A percentile compares a stretch with the other conserved stretches of the same genome.
Evolutionary conservation across 1,140 invertebrate species (phyloP).

Genomic region (Stenopsyche tienmushanensis): DNA sequence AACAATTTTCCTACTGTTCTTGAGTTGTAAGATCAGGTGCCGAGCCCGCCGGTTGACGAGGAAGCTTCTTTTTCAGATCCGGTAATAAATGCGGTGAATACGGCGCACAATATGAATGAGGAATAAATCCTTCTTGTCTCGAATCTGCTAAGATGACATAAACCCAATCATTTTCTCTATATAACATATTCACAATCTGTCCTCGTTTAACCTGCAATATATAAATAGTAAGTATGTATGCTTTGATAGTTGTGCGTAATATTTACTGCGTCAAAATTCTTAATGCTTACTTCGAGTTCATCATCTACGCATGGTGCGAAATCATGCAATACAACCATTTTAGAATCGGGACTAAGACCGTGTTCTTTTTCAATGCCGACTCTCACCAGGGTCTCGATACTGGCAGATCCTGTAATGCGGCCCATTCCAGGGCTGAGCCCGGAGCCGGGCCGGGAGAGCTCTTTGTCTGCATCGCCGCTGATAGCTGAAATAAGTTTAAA

Average conservation of each 20-base stretch:
- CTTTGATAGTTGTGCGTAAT: neutral
- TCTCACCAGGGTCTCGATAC: constrained; percentile 90
- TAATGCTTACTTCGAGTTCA: constrained; percentile 79
- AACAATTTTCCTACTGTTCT: constrained; percentile 49
- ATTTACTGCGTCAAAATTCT: too few relatives aligned
- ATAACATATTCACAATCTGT: constrained; percentile 86
- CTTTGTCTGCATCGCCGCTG: constrained; percentile 71
- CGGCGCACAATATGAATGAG: constrained; percentile 88
- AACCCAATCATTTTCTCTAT: constrained; percentile 95
- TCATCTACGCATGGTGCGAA: constrained; percentile 94
- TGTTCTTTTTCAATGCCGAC: constrained; percentile 95
- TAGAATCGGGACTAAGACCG: constrained; percentile 85
- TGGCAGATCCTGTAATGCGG: constrained; percentile 90
- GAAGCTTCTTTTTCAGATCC: constrained; percentile 83
- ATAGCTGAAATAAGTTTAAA: constrained; percentile 57
- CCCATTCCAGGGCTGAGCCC: constrained; percentile 70
- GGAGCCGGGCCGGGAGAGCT: constrained; percentile 63
- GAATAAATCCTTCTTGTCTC: constrained; percentile 90
- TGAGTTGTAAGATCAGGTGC: constrained; percentile 56
- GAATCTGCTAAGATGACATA: constrained; percentile 90
- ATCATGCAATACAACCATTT: constrained; percentile 94
- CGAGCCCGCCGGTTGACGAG: constrained; percentile 59
- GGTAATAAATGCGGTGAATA: constrained; percentile 76
- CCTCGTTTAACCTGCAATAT: constrained; percentile 62
- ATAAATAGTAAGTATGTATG: constrained; percentile 1